A percentile compares a stretch with the other conserved stretches of the same genome.
Conservation (phyloP, 2,888 invertebrate genomes). For the Latrodectus hesperus region DNA sequence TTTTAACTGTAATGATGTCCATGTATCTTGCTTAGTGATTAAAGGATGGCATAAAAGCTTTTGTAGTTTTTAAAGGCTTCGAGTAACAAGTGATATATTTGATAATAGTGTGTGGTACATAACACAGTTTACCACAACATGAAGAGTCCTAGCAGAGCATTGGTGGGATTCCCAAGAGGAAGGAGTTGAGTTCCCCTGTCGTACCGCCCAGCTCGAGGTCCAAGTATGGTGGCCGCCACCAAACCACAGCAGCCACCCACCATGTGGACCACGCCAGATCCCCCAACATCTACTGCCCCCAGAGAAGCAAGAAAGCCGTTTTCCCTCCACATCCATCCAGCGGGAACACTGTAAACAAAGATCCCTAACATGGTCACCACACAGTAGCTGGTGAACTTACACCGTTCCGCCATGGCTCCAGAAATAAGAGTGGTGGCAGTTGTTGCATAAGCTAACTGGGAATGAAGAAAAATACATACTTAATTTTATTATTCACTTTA, state of each 20-base stretch:
- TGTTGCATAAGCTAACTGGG: conserved; percentile 84
- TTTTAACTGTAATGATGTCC: too few relatives aligned
- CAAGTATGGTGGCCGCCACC: conserved; percentile 91
- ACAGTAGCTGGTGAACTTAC: conserved; percentile 86
- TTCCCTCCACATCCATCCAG: conserved; percentile 76
- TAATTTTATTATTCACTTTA: too few relatives aligned
- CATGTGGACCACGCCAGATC: conserved; percentile 90
- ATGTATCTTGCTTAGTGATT: too few relatives aligned
- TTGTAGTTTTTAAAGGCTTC: too few relatives aligned
- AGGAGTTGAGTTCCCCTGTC: conserved; percentile 84
- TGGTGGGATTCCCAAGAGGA: conserved; percentile 90
- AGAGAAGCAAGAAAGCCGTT: conserved; percentile 71
- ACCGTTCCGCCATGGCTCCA: conserved; percentile 94
- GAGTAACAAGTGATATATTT: not conserved
- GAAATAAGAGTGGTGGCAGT: conserved; percentile 93
- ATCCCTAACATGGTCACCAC: conserved; percentile 92
- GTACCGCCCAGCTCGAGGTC: conserved; percentile 86
- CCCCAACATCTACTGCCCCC: conserved; percentile 94
- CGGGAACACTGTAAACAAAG: conserved; percentile 91
- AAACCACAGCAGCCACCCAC: conserved; percentile 86
- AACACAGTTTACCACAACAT: conserved; percentile 82
- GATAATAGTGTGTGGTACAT: not conserved
- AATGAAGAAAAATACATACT: not conserved
- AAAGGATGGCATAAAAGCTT: too few relatives aligned
- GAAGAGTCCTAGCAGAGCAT: conserved; percentile 92